These are phyloP conservation scores for Eupithecia subfuscata DNA, from an alignment of 2,888 invertebrate species.

Conservation along the genomic window DNA sequence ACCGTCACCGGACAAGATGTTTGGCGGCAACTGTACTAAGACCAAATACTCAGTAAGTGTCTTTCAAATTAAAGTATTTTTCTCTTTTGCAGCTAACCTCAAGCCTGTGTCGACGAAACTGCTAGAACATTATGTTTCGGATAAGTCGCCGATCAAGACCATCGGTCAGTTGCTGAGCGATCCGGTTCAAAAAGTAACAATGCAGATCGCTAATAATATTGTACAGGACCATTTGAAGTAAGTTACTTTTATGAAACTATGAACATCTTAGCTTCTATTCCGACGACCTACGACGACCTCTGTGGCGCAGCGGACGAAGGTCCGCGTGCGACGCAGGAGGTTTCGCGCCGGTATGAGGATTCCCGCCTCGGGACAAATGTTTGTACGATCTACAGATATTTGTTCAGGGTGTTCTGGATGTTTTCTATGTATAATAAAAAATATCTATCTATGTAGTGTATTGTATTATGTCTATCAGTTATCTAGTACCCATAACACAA, in stretches of 20 bases:
- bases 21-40: background rate
- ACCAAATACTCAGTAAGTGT: background rate
- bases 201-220: conserved; percentile 73
- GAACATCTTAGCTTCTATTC: background rate
- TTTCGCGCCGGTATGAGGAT: no score
- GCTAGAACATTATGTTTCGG: conserved; percentile 73
- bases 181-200: conserved; percentile 66
- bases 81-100: conserved; percentile 66
- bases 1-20: no score
- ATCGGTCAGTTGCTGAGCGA: conserved; percentile 77
- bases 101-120: conserved; percentile 73
- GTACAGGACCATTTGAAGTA: conserved; percentile 80
- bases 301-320: no score
- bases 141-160: conserved; percentile 74
- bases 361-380: no score
- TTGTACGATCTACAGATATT: no score
- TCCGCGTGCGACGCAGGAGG: no score
- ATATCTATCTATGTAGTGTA: no score
- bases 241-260: conserved; percentile 44
- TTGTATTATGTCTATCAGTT: no score
- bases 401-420: no score
- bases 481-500: no score
- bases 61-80: background rate
- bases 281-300: no score
- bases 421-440: no score